Conservation (phyloP, 2,888 invertebrate genomes). For the Diploptera punctata region DNA sequence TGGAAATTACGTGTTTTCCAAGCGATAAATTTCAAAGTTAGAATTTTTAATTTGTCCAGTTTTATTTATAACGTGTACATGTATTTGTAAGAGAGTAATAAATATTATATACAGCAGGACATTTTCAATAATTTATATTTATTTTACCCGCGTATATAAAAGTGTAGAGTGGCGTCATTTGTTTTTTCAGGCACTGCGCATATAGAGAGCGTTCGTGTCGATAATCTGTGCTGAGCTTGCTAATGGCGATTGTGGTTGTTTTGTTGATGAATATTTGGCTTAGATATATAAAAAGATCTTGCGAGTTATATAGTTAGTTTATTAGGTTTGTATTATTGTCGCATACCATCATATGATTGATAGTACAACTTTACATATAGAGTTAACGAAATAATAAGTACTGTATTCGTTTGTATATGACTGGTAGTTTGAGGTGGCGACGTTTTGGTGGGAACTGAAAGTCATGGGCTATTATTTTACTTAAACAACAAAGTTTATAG, state of each 20-base stretch:
- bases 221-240: conserved; percentile 31
- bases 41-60: too few species aligned
- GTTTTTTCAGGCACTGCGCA: conserved; percentile 25
- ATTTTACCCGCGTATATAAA: background rate
- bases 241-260: conserved; percentile 33
- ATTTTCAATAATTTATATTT: too few species aligned
- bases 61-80: too few species aligned
- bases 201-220: conserved; percentile 29
- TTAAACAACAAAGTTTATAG: too few species aligned
- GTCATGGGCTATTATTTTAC: background rate
- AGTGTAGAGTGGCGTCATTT: background rate
- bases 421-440: background rate
- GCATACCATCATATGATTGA: background rate
- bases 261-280: conserved; percentile 20
- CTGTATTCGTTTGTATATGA: background rate
- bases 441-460: conserved; percentile 27
- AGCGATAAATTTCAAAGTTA: too few species aligned
- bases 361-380: background rate
- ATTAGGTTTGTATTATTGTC: background rate
- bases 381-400: background rate
- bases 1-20: too few species aligned
- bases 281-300: background rate
- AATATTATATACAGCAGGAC: too few species aligned
- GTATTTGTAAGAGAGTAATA: too few species aligned
- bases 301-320: background rate